Base-by-base conservation (phyloP, 2,797 vertebrate genomes). In the Chelidonichthys spinosus region DNA sequence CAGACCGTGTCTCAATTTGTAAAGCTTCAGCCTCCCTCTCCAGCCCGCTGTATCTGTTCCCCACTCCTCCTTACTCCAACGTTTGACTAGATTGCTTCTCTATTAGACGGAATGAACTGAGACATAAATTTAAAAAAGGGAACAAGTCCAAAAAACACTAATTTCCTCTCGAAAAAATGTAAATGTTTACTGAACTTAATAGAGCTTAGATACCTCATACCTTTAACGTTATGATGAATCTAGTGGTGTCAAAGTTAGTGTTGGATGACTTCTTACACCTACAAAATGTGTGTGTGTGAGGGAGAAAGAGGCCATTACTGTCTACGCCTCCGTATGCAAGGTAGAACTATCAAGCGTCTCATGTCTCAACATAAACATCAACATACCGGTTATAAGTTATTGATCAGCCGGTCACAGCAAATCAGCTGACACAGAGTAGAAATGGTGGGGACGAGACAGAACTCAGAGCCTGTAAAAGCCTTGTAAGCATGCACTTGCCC, bases 391-490 rank as follows among this genome's bases (percentile, higher is more conserved):
- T 25, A 25, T 25, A 25, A 25, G 25, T 25, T 25, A 25, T 25
- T 25, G 25, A 25, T 25, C 25, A 25, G 25, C 25, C 25, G 25
- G 25, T 25, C 25, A 25, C 25, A 25, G 25, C 25, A 25, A 25
- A 25, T 25, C 25, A 25, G 25, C 25, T 25, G 25, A 25, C 25
- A 25, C 2, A 25, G 7, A 44, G 60, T 2, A 39, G 47, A 64
- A 59, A 70, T 36, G 25, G 10, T 44, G 33, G 17, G 33, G 65
- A 81, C 39, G 62, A 50, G 44, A 61, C 25, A 69, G 39, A 33
- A 32, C 46, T 36, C 47, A 25, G 18, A 80, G 47, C 40, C 52
- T 35, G 47, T 62, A 67, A 67, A 85, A 74, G 65, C 59, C 42
- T 0, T 40, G 64, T 18, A 56, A 55, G 61, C 25, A 59, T 67